Evolutionary conservation across 2,888 invertebrate species (phyloP).

Genomic region (Acleris laterana): DNA sequence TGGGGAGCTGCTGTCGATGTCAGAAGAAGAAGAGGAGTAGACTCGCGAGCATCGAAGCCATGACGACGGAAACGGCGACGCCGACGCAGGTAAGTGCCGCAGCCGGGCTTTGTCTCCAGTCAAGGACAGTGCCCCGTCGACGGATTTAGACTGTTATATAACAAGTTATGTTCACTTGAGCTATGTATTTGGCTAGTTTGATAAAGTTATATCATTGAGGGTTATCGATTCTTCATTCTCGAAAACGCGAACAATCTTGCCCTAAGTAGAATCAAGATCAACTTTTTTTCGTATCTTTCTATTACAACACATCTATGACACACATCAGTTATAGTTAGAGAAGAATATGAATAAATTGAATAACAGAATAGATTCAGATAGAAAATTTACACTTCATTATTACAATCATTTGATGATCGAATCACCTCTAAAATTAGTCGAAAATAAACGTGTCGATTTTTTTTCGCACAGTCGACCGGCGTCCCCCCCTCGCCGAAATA

Average conservation of each 20-base stretch:
- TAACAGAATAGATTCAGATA: too few species aligned
- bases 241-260: too few species aligned
- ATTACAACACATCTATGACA: too few species aligned
- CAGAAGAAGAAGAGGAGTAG: constrained; percentile 73
- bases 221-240: background rate
- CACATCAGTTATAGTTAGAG: too few species aligned
- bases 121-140: constrained; percentile 55
- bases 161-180: constrained; percentile 30
- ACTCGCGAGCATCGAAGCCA: constrained; percentile 66
- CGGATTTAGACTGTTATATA: constrained; percentile 49
- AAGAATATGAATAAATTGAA: too few species aligned
- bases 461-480: background rate
- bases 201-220: background rate
- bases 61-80: constrained; percentile 82
- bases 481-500: background rate
- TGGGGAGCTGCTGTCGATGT: constrained; percentile 76
- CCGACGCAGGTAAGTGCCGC: constrained; percentile 77
- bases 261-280: too few species aligned
- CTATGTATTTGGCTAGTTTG: background rate
- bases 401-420: background rate
- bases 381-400: background rate
- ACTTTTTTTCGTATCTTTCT: too few species aligned
- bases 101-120: constrained; percentile 50
- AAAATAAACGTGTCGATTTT: background rate
- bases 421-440: background rate